Base-by-base conservation (phyloP, 2,888 invertebrate genomes). In the Stenoptilia bipunctidactyla region DNA sequence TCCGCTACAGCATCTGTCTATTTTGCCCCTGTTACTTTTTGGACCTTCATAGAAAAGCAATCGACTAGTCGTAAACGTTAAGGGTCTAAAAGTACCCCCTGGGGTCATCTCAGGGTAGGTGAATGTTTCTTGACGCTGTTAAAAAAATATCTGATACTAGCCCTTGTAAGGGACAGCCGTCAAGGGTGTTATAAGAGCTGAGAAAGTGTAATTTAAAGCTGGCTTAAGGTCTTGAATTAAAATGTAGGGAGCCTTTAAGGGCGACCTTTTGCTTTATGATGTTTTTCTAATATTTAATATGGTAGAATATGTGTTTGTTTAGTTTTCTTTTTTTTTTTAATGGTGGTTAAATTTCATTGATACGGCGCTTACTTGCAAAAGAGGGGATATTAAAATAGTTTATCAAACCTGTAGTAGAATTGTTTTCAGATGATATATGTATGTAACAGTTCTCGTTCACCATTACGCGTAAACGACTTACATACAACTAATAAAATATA, bases 61-160 rank as follows among this genome's bases (percentile, higher is more conserved):
- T 87, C 87, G 87, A 79, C 79, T 80, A 80, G 85, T 85, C 85
- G 87, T 87, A 87, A 87, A 87, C 79, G 85, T 84, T 84, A 85
- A 83, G 82, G 85, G 83, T 73, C 75, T 64, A 60, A 66, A 83
- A 87, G 73, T 58, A 77, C 85, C 76, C 86, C 84, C 87, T 64
- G 84, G 86, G 86, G 77, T 74, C 82, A 66, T 69, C 80, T 85
- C 79, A 73, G 66, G 74, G 73, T 63, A 69, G 66, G 65, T 65
- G 71, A 67, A 68, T 73, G 73, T 74, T 75, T 72, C 76, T 76
- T 79, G 74, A 73, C 73, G 71, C 71, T 68, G 67, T 57, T 63
- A 70, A 76, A 75, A 79, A 80, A 76, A 73, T 73, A 70, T 61
- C 61, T 65, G 69, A 66, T 71, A 66, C 39, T 20, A 30, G 30